Percentiles rank a stretch among this genome's conserved stretches.
phyloP scores from a whole-genome alignment of 2,888 invertebrate species.

The Aphidoletes aphidimyza region DNA sequence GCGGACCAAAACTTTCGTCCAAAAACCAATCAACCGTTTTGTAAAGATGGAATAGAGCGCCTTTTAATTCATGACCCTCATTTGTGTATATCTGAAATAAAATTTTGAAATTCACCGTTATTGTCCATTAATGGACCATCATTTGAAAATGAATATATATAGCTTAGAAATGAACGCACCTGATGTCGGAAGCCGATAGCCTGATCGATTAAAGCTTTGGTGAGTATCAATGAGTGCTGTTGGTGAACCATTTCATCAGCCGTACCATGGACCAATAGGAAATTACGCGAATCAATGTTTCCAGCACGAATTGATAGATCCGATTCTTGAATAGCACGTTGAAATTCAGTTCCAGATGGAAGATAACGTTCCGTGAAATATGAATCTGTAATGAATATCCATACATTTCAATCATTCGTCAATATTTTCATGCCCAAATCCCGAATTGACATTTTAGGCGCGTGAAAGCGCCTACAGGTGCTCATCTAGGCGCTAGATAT shows the following conservation, averaged over 20 bases:
- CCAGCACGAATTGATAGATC: slow-evolving; percentile 83
- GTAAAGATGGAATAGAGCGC: slow-evolving; percentile 81
- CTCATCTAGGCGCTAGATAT: too few relatives aligned
- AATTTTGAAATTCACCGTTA: neutral
- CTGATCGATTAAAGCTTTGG: slow-evolving; percentile 82
- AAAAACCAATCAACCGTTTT: slow-evolving; percentile 88
- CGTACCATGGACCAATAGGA: slow-evolving; percentile 82
- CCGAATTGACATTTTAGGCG: too few relatives aligned
- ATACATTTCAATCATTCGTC: too few relatives aligned
- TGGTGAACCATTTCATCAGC: slow-evolving; percentile 88
- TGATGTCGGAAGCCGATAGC: slow-evolving; percentile 86
- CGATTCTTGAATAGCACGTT: slow-evolving; percentile 77
- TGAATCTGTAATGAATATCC: slow-evolving; percentile 73
- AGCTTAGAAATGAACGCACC: slow-evolving; percentile 70
- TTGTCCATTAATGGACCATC: neutral
- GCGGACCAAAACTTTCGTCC: slow-evolving; percentile 82
- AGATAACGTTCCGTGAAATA: slow-evolving; percentile 91
- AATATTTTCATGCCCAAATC: too few relatives aligned
- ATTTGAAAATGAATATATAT: neutral
- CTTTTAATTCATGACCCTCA: slow-evolving; percentile 80
- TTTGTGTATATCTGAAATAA: slow-evolving; percentile 83
- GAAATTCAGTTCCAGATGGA: slow-evolving; percentile 79
- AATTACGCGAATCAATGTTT: slow-evolving; percentile 75
- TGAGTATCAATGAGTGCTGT: slow-evolving; percentile 86
- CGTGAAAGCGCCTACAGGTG: too few relatives aligned